Percentiles rank a stretch among this genome's conserved stretches.
Evolutionary conservation across 2,113 vertebrate genomes (phyloP).

Genomic region (Limnothrissa miodon): DNA sequence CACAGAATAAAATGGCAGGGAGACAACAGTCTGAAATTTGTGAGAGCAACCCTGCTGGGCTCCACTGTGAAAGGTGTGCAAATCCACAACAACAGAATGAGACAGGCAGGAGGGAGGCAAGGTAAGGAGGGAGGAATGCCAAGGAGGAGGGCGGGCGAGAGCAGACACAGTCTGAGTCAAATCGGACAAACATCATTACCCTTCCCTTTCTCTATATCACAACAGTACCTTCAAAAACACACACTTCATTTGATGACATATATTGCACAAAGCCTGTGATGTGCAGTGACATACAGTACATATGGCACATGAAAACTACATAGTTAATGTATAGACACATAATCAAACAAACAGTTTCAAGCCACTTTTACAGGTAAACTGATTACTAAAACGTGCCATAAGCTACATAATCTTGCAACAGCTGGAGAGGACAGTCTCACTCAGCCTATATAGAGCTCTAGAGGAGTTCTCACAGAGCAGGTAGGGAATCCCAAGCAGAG

Average conservation of each 20-base stretch:
- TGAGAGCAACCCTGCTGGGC: background rate
- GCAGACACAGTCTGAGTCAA: background rate
- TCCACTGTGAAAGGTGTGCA: background rate
- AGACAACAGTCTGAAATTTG: background rate
- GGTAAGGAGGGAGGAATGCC: background rate
- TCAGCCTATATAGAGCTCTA: too few species aligned
- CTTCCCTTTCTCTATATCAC: background rate
- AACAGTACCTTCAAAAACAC: background rate
- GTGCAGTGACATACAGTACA: too few species aligned
- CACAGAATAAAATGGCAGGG: background rate
- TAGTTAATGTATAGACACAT: too few species aligned
- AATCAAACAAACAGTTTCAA: too few species aligned
- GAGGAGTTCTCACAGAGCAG: background rate
- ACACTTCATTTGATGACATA: background rate
- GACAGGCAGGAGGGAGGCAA: background rate
- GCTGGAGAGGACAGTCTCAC: too few species aligned
- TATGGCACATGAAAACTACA: too few species aligned
- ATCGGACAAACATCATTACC: background rate
- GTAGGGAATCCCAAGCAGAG: background rate
- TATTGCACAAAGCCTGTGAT: background rate
- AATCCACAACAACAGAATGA: conserved; percentile 3
- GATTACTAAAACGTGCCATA: too few species aligned
- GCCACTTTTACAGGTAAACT: too few species aligned
- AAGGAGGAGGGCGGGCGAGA: background rate
- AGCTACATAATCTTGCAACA: too few species aligned